A percentile compares a stretch with the other conserved stretches of the same genome.
phyloP scores from a whole-genome alignment of 2,113 vertebrate species.

The Campylorhamphus procurvoides region DNA sequence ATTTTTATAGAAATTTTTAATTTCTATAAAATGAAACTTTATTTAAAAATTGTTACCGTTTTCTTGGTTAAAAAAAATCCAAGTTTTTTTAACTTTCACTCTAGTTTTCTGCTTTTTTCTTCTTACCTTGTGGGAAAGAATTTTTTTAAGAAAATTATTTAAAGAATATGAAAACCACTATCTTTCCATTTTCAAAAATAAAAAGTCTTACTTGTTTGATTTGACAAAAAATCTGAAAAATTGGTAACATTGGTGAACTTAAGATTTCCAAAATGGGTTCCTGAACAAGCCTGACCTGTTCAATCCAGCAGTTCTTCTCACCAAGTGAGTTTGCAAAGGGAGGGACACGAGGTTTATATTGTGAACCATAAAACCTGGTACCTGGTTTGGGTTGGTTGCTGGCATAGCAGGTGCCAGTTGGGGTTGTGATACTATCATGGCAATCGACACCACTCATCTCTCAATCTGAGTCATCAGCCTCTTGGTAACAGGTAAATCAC shows the following conservation, averaged over 20 bases:
- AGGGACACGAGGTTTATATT: background rate
- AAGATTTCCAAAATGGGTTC: background rate
- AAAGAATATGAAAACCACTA: background rate
- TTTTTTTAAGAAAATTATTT: background rate
- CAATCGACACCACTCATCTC: background rate
- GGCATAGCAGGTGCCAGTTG: fast-evolving
- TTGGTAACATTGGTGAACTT: too few species aligned
- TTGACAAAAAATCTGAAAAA: background rate
- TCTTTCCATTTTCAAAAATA: background rate
- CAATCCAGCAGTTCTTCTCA: background rate
- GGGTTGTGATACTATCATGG: background rate
- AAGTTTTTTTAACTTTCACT: background rate
- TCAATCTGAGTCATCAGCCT: background rate
- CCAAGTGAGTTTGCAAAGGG: background rate
- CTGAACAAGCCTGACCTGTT: background rate
- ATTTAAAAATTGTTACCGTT: background rate
- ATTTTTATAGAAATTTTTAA: background rate
- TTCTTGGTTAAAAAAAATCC: background rate
- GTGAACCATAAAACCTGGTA: background rate
- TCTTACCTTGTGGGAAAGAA: background rate
- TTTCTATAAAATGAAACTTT: background rate
- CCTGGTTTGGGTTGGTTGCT: background rate
- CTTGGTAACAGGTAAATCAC: background rate
- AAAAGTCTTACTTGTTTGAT: background rate
- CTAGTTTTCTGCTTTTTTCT: background rate